Evolutionary conservation across 2,113 vertebrate genomes (phyloP).

Genomic region (Henicopernis longicauda): DNA sequence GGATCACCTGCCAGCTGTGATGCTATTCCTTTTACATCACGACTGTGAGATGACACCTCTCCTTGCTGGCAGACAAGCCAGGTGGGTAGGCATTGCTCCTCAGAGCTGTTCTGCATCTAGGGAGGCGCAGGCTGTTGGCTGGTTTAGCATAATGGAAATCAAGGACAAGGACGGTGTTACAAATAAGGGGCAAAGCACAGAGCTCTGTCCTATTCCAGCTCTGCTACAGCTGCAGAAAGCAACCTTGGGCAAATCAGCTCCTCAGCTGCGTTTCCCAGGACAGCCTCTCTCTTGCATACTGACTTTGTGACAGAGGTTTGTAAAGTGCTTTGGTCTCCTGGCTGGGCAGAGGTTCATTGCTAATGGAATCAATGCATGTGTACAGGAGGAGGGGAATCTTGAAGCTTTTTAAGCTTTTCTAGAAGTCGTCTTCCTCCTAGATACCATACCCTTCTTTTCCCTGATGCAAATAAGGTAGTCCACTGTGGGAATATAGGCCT

Average conservation of each 20-base stretch:
- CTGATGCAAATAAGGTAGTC: background rate
- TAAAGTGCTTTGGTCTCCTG: background rate
- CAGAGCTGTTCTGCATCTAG: background rate
- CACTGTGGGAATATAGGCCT: background rate
- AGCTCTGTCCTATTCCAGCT: background rate
- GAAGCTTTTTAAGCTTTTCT: background rate
- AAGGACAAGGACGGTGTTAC: background rate
- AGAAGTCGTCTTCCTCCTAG: background rate
- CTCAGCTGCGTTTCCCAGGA: background rate
- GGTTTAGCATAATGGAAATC: background rate
- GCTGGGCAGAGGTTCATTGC: background rate
- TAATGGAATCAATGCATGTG: accelerated
- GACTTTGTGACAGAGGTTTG: background rate
- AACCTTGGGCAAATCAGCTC: background rate
- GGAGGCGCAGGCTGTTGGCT: background rate
- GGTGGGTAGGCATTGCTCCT: constrained; percentile 11
- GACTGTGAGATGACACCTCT: background rate
- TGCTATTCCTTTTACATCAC: background rate
- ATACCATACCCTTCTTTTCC: background rate
- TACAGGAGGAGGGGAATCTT: background rate
- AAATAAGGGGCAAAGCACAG: background rate
- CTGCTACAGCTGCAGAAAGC: background rate
- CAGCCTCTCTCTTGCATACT: background rate
- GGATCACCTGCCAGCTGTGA: constrained; percentile 21
- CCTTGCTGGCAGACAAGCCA: constrained; percentile 40